These are phyloP conservation scores for Punctoribates punctum DNA, from an alignment of 2,888 invertebrate genomes.

Conservation along the genomic window DNA sequence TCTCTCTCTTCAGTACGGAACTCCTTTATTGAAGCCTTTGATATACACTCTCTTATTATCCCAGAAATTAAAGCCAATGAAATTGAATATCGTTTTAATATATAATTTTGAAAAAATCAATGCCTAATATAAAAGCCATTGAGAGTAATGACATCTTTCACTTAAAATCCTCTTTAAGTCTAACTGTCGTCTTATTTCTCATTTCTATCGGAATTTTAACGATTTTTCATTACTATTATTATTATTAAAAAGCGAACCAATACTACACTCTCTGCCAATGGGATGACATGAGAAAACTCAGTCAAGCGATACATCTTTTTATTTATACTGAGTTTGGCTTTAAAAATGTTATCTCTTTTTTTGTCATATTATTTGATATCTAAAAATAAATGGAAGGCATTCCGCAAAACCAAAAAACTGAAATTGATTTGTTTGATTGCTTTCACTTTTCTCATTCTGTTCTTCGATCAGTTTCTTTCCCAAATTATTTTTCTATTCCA, in stretches of 20 bases:
- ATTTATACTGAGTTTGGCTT: conserved; percentile 13
- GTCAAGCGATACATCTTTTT: neutral
- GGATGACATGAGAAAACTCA: neutral
- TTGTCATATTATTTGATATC: conserved; percentile 15
- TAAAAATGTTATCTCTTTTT: conserved; percentile 3
- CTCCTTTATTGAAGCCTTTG: neutral
- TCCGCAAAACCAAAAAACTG: conserved; percentile 9
- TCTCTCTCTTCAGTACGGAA: neutral
- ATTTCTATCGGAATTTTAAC: conserved; percentile 1
- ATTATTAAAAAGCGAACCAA: neutral
- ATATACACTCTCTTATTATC: no score
- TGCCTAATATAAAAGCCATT: neutral
- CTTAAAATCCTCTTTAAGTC: neutral
- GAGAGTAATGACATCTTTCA: neutral
- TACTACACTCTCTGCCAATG: neutral
- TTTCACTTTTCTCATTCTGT: neutral
- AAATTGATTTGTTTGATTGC: conserved; percentile 17
- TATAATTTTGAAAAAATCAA: conserved; percentile 1
- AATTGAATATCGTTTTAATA: neutral
- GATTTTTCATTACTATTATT: conserved; percentile 6
- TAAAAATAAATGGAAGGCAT: conserved; percentile 1
- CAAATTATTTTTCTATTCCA: neutral
- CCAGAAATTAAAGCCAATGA: neutral
- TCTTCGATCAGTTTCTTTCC: neutral
- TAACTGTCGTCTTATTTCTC: neutral